Percentiles rank a stretch among this genome's conserved stretches.
phyloP scores from a whole-genome alignment of 1,140 invertebrate species.

The Neuroterus valhalla region DNA sequence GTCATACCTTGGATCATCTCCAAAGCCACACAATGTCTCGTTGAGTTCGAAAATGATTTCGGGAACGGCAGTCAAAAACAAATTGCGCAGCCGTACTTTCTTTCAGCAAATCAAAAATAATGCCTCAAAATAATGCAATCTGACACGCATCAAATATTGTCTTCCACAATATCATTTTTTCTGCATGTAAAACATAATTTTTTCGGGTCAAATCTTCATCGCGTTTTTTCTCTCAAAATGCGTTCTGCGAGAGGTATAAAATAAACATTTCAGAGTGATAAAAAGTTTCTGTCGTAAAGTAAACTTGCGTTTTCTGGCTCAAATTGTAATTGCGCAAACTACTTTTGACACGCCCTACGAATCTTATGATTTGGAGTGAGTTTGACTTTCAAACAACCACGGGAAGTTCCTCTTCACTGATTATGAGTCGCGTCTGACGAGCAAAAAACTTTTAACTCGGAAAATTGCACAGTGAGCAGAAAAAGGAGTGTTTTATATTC shows the following conservation, averaged over 20 bases:
- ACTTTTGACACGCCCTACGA: conserved; percentile 10
- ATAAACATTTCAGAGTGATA: too few species aligned
- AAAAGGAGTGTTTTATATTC: conserved; percentile 13
- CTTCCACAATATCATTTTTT: too few species aligned
- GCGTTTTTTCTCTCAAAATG: too few species aligned
- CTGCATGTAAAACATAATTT: too few species aligned
- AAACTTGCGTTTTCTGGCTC: background rate
- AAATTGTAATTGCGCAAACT: background rate
- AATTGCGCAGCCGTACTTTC: background rate
- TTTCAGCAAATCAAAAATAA: too few species aligned
- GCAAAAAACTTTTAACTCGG: background rate
- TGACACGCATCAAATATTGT: too few species aligned
- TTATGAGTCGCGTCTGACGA: background rate
- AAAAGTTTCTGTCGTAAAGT: too few species aligned
- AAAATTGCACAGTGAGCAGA: background rate
- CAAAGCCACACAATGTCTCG: background rate
- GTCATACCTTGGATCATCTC: background rate
- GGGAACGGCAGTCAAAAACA: background rate
- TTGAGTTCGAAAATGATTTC: background rate
- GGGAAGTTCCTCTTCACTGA: background rate
- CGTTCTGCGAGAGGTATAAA: too few species aligned
- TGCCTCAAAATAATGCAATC: too few species aligned
- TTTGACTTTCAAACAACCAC: conserved; percentile 8
- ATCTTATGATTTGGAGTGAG: background rate
- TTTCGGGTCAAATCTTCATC: too few species aligned